These are phyloP conservation scores for Chaetogeoica ovagalla DNA, from an alignment of 2,888 invertebrate species.

Conservation along the genomic window DNA sequence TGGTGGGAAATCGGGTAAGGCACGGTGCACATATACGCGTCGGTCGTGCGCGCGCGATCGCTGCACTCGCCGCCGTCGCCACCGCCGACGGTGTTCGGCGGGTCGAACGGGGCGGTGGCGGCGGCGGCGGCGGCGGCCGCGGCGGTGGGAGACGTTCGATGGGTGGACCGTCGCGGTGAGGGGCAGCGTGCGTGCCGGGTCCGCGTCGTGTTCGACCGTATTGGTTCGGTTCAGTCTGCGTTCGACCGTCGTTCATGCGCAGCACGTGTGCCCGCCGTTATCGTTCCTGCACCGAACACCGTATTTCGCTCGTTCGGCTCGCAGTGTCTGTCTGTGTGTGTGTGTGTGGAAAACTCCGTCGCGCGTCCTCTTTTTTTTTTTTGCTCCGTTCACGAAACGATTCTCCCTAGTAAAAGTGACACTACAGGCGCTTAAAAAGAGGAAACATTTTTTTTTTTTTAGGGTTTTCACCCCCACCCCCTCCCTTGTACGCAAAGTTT, in stretches of 20 bases:
- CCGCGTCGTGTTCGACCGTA: slow-evolving; percentile 30
- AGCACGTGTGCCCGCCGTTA: background rate
- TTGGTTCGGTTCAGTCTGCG: slow-evolving; percentile 42
- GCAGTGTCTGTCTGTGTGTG: too few relatives aligned
- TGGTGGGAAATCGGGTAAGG: background rate
- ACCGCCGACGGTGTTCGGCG: background rate
- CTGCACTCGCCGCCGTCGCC: background rate
- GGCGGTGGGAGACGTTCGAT: background rate
- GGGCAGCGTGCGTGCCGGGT: slow-evolving; percentile 18
- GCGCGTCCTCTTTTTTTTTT: too few relatives aligned
- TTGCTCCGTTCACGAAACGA: too few relatives aligned
- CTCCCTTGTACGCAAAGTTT: too few relatives aligned
- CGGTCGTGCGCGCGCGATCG: background rate
- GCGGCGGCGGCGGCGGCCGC: background rate
- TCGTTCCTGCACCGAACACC: too few relatives aligned
- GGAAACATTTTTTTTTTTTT: too few relatives aligned
- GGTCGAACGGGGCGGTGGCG: background rate
- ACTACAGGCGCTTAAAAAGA: too few relatives aligned
- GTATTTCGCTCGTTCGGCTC: too few relatives aligned
- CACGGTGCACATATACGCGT: background rate
- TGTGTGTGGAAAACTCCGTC: background rate
- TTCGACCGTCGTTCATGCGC: slow-evolving; percentile 44
- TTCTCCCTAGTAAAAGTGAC: too few relatives aligned
- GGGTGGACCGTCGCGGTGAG: background rate
- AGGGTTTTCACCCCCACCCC: too few relatives aligned